Evolutionary conservation across 2,797 vertebrate genomes (phyloP), one percentile per base, ranked within the genome.

Genomic region (Sebastes iracundus): DNA sequence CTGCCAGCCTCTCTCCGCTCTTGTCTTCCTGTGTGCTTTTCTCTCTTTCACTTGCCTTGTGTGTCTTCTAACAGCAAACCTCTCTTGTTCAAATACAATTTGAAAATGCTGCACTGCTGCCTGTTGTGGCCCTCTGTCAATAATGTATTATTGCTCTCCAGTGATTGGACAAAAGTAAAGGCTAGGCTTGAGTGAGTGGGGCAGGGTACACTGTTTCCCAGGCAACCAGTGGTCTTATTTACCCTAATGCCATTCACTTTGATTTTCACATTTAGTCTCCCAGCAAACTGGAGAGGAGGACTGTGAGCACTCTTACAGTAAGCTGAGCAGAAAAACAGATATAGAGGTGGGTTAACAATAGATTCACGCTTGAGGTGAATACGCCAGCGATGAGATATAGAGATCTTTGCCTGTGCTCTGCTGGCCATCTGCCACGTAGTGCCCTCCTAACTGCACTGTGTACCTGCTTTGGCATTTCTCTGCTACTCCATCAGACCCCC

Each of bases 181-280:
- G 93, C 92, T 94, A 90, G 95, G 94, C 91, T 92, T 92, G 91
- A 93, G 92, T 92, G 94, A 93, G 91, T 93, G 93, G 93, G 93
- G 92, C 88, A 93, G 93, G 92, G 91, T 94, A 94, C 92, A 93
- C 93, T 88, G 94, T 96, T 95, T 93, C 95, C 95, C 91, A 93
- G 95, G 96, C 94, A 96, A 96, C 95, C 94, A 89, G 92, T 94
- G 94, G 95, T 95, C 95, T 95, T 96, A 95, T 96, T 96, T 96
- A 96, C 94, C 92, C 94, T 95, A 95, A 95, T 95, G 95, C 95
- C 95, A 96, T 95, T 96, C 95, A 93, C 94, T 96, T 96, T 96
- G 96, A 96, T 96, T 96, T 96, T 96, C 93, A 94, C 95, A 95
- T 96, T 95, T 93, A 95, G 93, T 90, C 92, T 91, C 83, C 80